phyloP scores from a whole-genome alignment of 30 jellyfish, hydroid and myxozoan species.

The Cassiopea xamachana region DNA sequence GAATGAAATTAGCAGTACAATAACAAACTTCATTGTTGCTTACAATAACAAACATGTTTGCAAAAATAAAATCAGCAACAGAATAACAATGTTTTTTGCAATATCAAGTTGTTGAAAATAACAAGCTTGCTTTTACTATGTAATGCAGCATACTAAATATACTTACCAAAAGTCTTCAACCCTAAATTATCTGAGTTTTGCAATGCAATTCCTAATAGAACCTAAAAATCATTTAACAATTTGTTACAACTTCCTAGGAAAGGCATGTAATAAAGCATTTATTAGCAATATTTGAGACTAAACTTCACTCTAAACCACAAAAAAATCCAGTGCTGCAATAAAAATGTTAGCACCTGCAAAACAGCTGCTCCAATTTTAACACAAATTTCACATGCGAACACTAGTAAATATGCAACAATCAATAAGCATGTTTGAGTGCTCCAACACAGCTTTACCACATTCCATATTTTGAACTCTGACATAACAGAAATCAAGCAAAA shows the following conservation, averaged over 20 bases:
- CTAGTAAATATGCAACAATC: background rate
- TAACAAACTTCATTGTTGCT: too few species aligned
- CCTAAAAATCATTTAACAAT: conserved; percentile 45
- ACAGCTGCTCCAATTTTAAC: background rate
- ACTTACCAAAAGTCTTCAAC: conserved; percentile 63
- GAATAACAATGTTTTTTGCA: too few species aligned
- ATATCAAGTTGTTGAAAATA: too few species aligned
- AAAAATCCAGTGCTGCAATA: too few species aligned
- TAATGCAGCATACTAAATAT: background rate
- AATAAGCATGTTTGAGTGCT: too few species aligned
- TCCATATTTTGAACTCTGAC: background rate
- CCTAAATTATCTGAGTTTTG: conserved; percentile 64
- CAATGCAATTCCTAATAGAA: conserved; percentile 91
- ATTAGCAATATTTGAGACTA: too few species aligned
- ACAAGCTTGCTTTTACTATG: too few species aligned
- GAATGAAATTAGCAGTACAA: too few species aligned
- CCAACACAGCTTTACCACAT: background rate
- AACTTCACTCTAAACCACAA: too few species aligned
- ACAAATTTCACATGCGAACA: background rate
- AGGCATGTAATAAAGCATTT: too few species aligned
- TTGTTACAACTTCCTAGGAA: background rate
- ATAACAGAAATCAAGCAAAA: background rate
- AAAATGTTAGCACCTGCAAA: background rate
- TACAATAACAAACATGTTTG: too few species aligned
- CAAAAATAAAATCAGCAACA: too few species aligned